These are phyloP conservation scores for Pedetes capensis DNA, from an alignment of 2,113 vertebrate species.

Conservation along the genomic window DNA sequence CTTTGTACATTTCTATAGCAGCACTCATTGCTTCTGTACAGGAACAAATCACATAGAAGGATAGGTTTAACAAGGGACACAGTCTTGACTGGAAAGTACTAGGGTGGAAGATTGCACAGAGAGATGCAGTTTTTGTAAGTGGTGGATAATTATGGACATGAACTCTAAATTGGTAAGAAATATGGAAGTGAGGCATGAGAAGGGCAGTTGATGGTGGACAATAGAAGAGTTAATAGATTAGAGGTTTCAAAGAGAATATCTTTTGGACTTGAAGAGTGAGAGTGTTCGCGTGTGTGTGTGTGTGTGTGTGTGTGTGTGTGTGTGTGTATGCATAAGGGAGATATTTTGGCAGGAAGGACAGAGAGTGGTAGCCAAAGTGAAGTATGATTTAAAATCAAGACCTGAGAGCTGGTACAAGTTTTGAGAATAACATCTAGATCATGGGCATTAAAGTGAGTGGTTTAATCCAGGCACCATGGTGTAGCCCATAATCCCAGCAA, in stretches of 20 bases:
- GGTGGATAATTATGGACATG: neutral
- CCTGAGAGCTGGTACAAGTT: neutral
- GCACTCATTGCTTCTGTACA: neutral
- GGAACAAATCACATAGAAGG: neutral
- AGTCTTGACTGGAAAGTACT: neutral
- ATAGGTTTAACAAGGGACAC: neutral
- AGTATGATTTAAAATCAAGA: neutral
- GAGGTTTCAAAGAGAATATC: neutral
- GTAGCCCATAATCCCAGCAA: too few species aligned
- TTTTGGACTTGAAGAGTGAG: neutral
- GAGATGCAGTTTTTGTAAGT: neutral
- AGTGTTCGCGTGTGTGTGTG: neutral
- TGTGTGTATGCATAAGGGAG: neutral
- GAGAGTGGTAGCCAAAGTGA: neutral
- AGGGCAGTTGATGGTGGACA: neutral
- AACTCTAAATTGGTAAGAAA: neutral
- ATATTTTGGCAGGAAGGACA: neutral
- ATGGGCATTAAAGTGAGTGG: neutral
- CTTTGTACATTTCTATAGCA: neutral
- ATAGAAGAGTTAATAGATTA: neutral
- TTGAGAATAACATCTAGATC: neutral
- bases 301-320: neutral
- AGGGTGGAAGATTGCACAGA: neutral
- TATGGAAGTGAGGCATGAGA: neutral
- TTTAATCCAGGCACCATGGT: too few species aligned